These are phyloP conservation scores for Cranoglanis bouderius DNA, from an alignment of 2,113 vertebrate species.

Conservation along the genomic window DNA sequence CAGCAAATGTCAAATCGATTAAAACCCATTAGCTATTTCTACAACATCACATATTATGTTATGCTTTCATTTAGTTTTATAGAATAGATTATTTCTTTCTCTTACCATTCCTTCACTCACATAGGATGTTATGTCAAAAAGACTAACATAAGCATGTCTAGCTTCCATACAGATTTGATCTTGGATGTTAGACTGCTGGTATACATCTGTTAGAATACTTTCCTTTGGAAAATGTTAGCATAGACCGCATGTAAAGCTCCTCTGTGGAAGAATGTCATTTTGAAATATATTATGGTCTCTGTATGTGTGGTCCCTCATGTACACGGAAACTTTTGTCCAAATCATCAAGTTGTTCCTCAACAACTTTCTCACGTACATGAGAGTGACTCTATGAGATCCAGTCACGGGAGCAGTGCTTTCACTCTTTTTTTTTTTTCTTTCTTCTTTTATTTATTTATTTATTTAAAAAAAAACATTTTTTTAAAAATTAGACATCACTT, in stretches of 20 bases:
- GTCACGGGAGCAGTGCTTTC: slow-evolving; percentile 53
- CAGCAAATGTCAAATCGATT: slow-evolving; percentile 3
- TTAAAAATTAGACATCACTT: slow-evolving; percentile 48
- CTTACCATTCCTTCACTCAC: neutral
- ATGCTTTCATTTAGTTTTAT: neutral
- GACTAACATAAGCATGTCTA: slow-evolving; percentile 28
- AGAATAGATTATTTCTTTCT: neutral
- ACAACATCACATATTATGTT: neutral
- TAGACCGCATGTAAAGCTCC: slow-evolving; percentile 51
- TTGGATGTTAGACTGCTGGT: slow-evolving; percentile 9
- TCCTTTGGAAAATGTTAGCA: slow-evolving; percentile 28
- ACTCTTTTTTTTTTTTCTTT: slow-evolving; percentile 60
- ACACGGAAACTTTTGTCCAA: slow-evolving; percentile 90
- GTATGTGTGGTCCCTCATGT: slow-evolving; percentile 89
- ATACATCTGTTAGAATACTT: slow-evolving; percentile 41
- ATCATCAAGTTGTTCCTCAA: slow-evolving; percentile 82
- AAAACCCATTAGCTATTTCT: neutral
- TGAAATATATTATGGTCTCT: slow-evolving; percentile 93
- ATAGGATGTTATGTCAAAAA: neutral
- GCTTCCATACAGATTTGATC: slow-evolving; percentile 30
- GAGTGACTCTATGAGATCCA: slow-evolving; percentile 85
- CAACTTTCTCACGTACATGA: slow-evolving; percentile 89
- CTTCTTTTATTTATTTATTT: slow-evolving; percentile 23
- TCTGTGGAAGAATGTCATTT: slow-evolving; percentile 91
- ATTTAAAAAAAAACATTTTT: too few relatives aligned